Conservation (phyloP, 2,888 invertebrate species). For the Habrosyne pyritoides region DNA sequence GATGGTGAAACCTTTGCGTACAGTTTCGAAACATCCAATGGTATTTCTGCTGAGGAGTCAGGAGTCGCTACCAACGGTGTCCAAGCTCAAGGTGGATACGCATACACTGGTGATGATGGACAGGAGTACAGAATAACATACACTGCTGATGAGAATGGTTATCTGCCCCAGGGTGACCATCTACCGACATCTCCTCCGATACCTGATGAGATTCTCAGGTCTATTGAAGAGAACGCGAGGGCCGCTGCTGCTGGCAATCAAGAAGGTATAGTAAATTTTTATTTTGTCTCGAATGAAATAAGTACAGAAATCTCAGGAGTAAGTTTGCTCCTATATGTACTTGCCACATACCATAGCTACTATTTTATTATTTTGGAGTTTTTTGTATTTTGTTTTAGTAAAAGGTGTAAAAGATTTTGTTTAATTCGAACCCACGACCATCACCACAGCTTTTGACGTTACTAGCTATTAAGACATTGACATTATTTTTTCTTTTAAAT, state of each 20-base stretch:
- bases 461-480: too few species aligned
- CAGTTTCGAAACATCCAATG: conserved; percentile 75
- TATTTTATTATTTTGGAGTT: too few species aligned
- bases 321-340: too few species aligned
- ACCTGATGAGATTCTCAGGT: conserved; percentile 72
- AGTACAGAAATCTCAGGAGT: too few species aligned
- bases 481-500: too few species aligned
- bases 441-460: too few species aligned
- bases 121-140: conserved; percentile 67
- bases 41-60: conserved; percentile 74
- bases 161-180: conserved; percentile 69
- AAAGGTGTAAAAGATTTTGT: too few species aligned
- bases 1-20: conserved; percentile 71
- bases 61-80: conserved; percentile 75
- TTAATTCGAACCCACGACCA: too few species aligned
- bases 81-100: conserved; percentile 69
- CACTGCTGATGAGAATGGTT: conserved; percentile 78
- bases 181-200: conserved; percentile 76
- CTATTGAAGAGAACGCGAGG: conserved; percentile 69
- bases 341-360: too few species aligned
- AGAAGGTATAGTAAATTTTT: conserved; percentile 58
- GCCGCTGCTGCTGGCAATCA: conserved; percentile 76
- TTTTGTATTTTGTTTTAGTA: too few species aligned
- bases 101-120: conserved; percentile 76
- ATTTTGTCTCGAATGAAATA: too few species aligned